These are phyloP conservation scores for Mylabris phalerata DNA, from an alignment of 1,140 invertebrate species.

Conservation along the genomic window DNA sequence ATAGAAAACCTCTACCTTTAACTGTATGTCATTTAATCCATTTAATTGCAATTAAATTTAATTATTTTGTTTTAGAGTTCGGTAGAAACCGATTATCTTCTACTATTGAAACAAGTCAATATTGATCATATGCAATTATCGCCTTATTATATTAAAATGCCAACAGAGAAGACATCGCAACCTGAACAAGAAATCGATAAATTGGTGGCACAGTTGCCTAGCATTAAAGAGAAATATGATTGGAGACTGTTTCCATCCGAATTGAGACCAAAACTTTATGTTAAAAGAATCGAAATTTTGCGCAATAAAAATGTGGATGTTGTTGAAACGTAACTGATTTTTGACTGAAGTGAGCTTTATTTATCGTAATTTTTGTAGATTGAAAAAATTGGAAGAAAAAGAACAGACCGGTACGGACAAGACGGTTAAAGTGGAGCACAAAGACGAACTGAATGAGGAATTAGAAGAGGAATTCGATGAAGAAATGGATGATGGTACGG, in stretches of 20 bases:
- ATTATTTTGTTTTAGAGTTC: constrained; percentile 35
- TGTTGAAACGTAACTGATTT: constrained; percentile 25
- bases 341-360: constrained; percentile 2
- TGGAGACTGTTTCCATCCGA: constrained; percentile 52
- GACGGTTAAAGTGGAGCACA: constrained; percentile 43
- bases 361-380: constrained; percentile 1
- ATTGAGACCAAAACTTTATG: constrained; percentile 46
- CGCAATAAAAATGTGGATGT: constrained; percentile 39
- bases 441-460: constrained; percentile 48
- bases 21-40: constrained; percentile 17
- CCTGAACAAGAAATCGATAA: constrained; percentile 61
- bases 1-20: constrained; percentile 51
- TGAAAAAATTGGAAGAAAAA: constrained; percentile 51
- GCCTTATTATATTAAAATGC: constrained; percentile 43
- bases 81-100: constrained; percentile 47
- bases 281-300: constrained; percentile 20
- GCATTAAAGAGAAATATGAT: constrained; percentile 46
- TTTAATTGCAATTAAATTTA: not conserved
- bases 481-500: constrained; percentile 68
- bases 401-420: constrained; percentile 38
- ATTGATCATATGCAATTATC: constrained; percentile 52
- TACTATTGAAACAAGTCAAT: constrained; percentile 55
- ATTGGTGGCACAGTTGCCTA: constrained; percentile 46
- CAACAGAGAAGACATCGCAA: constrained; percentile 46
- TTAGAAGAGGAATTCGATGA: constrained; percentile 52